Evolutionary conservation across 2,888 invertebrate species (phyloP).

Genomic region (Acrobasis consociella): DNA sequence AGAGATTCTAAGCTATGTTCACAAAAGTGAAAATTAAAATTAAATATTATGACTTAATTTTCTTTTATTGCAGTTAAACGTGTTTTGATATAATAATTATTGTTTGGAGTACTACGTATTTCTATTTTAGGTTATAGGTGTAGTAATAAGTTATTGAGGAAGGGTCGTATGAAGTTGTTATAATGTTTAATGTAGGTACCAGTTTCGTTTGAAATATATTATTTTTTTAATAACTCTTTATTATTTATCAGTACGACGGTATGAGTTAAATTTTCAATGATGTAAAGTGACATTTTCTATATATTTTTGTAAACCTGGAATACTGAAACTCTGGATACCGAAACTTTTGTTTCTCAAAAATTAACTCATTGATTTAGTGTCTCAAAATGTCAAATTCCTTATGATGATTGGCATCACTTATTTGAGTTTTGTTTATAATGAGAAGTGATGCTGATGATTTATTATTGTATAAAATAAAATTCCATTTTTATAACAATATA

Average conservation of each 20-base stretch:
- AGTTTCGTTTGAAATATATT: background rate
- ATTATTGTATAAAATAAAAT: constrained; percentile 11
- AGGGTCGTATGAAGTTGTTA: too few species aligned
- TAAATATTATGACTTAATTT: too few species aligned
- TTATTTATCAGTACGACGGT: background rate
- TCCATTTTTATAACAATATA: constrained; percentile 13
- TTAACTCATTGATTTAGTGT: background rate
- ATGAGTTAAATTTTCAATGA: background rate
- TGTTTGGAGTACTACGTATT: too few species aligned
- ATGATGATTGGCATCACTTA: constrained; percentile 8
- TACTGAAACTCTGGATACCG: background rate
- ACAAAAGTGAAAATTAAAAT: too few species aligned
- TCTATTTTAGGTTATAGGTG: too few species aligned
- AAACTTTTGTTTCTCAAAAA: background rate
- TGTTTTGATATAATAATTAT: too few species aligned
- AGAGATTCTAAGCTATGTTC: too few species aligned
- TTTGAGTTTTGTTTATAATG: background rate
- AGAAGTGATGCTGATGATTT: constrained; percentile 6
- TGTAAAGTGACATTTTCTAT: background rate
- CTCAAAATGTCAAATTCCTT: background rate
- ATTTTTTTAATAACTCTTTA: constrained; percentile 7
- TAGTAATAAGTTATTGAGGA: too few species aligned
- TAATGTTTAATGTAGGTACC: too few species aligned
- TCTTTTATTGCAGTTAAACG: too few species aligned
- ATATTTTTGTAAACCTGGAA: too few species aligned